Evolutionary conservation across 2,888 invertebrate species (phyloP), one percentile per base, ranked within the genome.

Genomic region (Polyommatus iphigenia): DNA sequence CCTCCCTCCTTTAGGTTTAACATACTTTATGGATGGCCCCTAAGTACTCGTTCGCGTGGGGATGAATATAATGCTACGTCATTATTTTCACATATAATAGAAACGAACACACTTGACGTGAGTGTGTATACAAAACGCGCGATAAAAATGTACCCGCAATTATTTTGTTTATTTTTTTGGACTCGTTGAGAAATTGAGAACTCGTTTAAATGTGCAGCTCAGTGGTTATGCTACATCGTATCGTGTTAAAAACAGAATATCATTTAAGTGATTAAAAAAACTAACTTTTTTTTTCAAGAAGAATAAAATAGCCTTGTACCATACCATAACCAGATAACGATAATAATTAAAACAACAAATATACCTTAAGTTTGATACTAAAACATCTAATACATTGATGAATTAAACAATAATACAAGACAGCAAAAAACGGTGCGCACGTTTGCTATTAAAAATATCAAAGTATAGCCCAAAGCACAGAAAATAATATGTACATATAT

Each of bases 381-480:
- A 24, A 24, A 24, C 24, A 24, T 24, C 24, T 24, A 24, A 24
- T 24, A 24, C 24, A 24, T 24, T 24, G 24, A 24, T 24, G 24
- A 24, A 24, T 24, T 24, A 36, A 36, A 6, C 36, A 36, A 36
- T 36, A 6, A 36, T 41, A 41, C 8, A 67, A 29, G 5, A 67
- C 29, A 13, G 15, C 29, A 7, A 24, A 29, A 15, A n/a, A 32
- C 67, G 15, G 29, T 20, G 72, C 50, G 29, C 76, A 8, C 50
- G 77, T 41, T 32, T 72, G 24, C 15, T 3, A 77, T 50, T 77
- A 29, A 54, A 77, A 71, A 77, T 71, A 50, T 71, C 46, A 32
- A 50, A 50, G 29, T n/a, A n/a, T 15, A 57, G 15, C 46, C 18
- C 10, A 36, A n/a, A n/a, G n/a, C n/a, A n/a, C n/a, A n/a, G n/a